A percentile compares a stretch with the other conserved stretches of the same genome.
Evolutionary conservation across 2,797 vertebrate genomes (phyloP).

Genomic region (Syndactyla subalaris): DNA sequence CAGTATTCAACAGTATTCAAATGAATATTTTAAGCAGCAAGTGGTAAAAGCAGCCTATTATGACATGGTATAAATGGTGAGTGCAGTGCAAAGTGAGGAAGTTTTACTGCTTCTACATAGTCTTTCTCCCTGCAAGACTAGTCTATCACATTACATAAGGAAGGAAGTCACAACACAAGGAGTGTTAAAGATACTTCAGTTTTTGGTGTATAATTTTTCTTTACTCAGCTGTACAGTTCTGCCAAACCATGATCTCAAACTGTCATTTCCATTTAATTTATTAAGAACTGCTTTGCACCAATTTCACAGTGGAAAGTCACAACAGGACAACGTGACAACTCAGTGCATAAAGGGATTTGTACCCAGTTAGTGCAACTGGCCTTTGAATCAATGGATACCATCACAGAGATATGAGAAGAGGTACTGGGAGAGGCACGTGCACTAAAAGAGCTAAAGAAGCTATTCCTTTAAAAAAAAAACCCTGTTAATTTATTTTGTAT

Average conservation of each 20-base stretch:
- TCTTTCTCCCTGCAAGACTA: not conserved
- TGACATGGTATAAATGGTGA: not conserved
- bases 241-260: not conserved
- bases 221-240: not conserved
- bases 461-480: not conserved
- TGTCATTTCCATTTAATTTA: not conserved
- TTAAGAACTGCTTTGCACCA: not conserved
- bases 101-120: not conserved
- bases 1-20: not conserved
- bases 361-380: not conserved
- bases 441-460: not conserved
- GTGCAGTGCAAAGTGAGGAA: not conserved
- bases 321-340: not conserved
- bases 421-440: not conserved
- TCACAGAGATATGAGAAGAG: not conserved
- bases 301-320: not conserved
- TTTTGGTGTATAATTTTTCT: not conserved
- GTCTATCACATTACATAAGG: not conserved
- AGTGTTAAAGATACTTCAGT: not conserved
- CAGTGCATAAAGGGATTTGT: accelerated
- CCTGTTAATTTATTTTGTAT: not conserved
- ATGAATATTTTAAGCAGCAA: not conserved
- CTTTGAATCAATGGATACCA: not conserved
- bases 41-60: not conserved
- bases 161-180: not conserved